Evolutionary conservation across 2,888 invertebrate species (phyloP).

Genomic region (Hipparchia sbordonii): DNA sequence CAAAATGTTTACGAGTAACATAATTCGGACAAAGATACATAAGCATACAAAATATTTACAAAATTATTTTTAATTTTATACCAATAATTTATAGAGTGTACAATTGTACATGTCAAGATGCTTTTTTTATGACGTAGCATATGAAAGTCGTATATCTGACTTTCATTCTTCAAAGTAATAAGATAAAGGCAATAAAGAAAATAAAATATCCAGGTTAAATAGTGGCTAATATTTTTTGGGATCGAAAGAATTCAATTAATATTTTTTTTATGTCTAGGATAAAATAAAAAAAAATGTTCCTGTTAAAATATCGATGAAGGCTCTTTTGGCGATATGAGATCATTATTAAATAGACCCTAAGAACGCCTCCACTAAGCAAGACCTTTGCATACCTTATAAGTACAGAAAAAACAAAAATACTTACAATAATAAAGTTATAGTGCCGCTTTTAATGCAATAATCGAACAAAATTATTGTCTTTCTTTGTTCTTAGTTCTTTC

Average conservation of each 20-base stretch:
- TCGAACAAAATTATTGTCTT: too few species aligned
- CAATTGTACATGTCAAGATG: background rate
- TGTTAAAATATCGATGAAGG: slow-evolving; percentile 40
- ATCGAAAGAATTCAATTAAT: too few species aligned
- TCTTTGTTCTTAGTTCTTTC: too few species aligned
- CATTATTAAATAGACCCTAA: slow-evolving; percentile 45
- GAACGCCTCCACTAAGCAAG: slow-evolving; percentile 36
- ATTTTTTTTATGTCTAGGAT: background rate
- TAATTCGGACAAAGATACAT: slow-evolving; percentile 5
- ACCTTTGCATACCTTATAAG: slow-evolving; percentile 33
- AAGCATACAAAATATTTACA: slow-evolving; percentile 7
- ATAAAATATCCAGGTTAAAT: too few species aligned
- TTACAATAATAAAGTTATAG: background rate
- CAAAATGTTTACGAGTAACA: slow-evolving; percentile 17
- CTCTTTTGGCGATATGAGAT: slow-evolving; percentile 53
- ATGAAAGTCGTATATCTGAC: too few species aligned
- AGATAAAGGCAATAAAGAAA: too few species aligned
- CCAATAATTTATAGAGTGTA: background rate
- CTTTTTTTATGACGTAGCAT: too few species aligned
- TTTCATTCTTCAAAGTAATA: too few species aligned
- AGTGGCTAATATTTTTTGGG: too few species aligned
- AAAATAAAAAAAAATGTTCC: background rate
- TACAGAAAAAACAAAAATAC: background rate
- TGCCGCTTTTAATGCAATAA: too few species aligned
- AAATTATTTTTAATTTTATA: slow-evolving; percentile 1